phyloP scores from a whole-genome alignment of 2,888 invertebrate species.

The Rhingia campestris region DNA sequence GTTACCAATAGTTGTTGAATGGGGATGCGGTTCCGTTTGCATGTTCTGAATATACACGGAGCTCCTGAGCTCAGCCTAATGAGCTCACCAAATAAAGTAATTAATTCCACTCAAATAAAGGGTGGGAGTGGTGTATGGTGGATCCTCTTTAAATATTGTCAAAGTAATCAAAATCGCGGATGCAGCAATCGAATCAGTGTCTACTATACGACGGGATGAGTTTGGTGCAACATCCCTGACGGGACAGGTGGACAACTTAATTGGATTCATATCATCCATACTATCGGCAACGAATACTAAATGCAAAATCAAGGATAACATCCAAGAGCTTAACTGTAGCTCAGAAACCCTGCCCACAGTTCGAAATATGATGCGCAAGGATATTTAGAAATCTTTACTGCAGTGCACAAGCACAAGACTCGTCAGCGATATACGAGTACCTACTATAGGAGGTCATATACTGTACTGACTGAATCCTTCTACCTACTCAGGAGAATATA shows the following conservation, averaged over 20 bases:
- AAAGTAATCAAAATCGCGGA: not conserved
- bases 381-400: not conserved
- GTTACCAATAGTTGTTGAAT: not conserved
- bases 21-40: not conserved
- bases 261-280: constrained; percentile 28
- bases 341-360: constrained; percentile 22
- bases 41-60: constrained; percentile 25
- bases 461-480: not conserved
- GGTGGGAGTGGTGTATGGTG: constrained; percentile 10
- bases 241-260: constrained; percentile 5
- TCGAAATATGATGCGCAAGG: not conserved
- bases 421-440: not conserved
- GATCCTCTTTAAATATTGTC: constrained; percentile 37
- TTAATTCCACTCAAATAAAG: constrained; percentile 36
- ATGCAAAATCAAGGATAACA: constrained; percentile 9
- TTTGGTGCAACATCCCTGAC: not conserved
- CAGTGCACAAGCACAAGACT: not conserved
- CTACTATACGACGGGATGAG: constrained; percentile 11
- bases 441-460: not conserved
- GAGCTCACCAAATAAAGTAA: constrained; percentile 50
- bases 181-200: constrained; percentile 10
- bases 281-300: constrained; percentile 24
- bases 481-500: constrained; percentile 1
- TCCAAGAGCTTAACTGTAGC: constrained; percentile 19
- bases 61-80: constrained; percentile 37